Evolutionary conservation across 1,140 invertebrate species (phyloP).

Genomic region (Euura lappo): DNA sequence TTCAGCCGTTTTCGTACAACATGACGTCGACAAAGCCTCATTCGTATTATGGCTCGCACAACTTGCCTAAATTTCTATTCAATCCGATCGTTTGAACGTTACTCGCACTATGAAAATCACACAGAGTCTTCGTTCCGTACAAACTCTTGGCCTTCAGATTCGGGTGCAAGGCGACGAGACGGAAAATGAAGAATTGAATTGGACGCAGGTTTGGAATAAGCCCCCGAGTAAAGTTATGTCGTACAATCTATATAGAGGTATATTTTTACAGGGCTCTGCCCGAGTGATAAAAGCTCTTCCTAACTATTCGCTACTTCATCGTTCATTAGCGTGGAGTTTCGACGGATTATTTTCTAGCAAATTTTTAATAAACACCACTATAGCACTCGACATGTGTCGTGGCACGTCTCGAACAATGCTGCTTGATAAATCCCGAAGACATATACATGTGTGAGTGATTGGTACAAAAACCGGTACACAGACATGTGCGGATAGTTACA

Average conservation of each 20-base stretch:
- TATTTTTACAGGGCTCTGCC: constrained; percentile 59
- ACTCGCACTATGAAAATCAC: too few species aligned
- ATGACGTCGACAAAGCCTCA: too few species aligned
- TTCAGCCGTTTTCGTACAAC: too few species aligned
- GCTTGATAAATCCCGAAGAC: not conserved
- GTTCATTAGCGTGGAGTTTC: constrained; percentile 42
- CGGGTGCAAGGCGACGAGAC: not conserved
- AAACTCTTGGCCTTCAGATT: too few species aligned
- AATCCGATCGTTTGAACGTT: too few species aligned
- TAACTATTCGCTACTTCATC: constrained; percentile 46
- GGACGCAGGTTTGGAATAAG: not conserved
- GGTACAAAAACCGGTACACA: not conserved
- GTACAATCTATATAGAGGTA: constrained; percentile 40
- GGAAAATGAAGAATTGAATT: not conserved
- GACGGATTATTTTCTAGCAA: constrained; percentile 34
- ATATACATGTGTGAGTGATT: not conserved
- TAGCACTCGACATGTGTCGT: constrained; percentile 27
- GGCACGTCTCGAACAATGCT: constrained; percentile 31
- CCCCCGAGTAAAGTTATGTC: not conserved
- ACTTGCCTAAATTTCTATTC: too few species aligned
- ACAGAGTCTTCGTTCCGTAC: too few species aligned
- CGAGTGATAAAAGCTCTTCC: constrained; percentile 60
- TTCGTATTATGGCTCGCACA: too few species aligned
- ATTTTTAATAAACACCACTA: constrained; percentile 22
- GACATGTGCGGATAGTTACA: not conserved